A percentile compares a stretch with the other conserved stretches of the same genome.
phyloP scores from a whole-genome alignment of 2,797 vertebrate genomes.

The Phrynocephalus guinanensis region DNA sequence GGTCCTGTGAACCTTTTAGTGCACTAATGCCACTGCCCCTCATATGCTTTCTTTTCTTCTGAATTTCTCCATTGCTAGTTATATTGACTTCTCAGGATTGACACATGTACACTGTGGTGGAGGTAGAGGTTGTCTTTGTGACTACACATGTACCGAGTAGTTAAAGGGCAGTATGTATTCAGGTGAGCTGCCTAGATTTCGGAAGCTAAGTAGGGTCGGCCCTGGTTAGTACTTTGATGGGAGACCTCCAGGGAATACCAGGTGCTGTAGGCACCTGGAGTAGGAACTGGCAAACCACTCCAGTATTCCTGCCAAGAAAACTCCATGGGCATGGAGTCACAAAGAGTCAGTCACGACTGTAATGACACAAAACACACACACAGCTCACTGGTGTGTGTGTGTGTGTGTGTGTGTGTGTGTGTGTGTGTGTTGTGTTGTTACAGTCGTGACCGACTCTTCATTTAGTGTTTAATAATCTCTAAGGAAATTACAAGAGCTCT shows the following conservation, averaged over 20 bases:
- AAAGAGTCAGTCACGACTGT: too few species aligned
- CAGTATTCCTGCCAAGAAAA: too few species aligned
- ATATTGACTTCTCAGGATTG: constrained; percentile 14
- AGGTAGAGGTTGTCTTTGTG: too few species aligned
- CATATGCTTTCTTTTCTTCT: constrained; percentile 16
- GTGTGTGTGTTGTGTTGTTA: too few species aligned
- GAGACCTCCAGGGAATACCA: too few species aligned
- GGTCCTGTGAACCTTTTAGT: background rate
- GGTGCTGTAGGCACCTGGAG: too few species aligned
- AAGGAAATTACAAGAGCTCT: background rate
- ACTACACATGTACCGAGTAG: constrained; percentile 1
- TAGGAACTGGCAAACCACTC: too few species aligned
- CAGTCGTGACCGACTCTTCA: background rate
- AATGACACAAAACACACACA: background rate
- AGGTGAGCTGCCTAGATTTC: background rate
- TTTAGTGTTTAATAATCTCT: constrained; percentile 4
- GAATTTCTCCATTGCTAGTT: constrained; percentile 5
- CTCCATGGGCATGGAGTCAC: too few species aligned
- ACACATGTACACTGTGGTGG: too few species aligned
- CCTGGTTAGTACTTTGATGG: too few species aligned
- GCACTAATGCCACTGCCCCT: background rate
- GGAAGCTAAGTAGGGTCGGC: too few species aligned
- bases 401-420: too few species aligned
- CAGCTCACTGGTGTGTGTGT: constrained; percentile 20
- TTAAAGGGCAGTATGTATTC: constrained; percentile 6